Conservation (phyloP, 2,888 invertebrate species). For the Trissonchulus latispiculum region DNA sequence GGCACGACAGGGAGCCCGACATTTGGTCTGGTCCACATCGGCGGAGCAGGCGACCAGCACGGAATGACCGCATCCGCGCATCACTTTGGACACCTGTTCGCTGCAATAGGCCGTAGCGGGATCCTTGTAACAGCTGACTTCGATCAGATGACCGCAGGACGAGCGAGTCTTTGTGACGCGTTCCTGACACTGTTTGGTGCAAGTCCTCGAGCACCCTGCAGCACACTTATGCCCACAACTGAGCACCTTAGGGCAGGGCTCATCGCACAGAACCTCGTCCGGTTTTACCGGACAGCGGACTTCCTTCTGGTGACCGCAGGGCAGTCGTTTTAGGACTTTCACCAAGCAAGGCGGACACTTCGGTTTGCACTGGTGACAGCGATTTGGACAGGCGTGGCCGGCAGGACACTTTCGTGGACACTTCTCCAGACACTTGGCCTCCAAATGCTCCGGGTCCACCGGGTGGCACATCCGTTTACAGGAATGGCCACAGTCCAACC, state of each 20-base stretch:
- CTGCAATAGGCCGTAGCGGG: constrained; percentile 45
- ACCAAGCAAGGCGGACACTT: constrained; percentile 33
- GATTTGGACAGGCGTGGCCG: constrained; percentile 50
- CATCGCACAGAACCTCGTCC: constrained; percentile 32
- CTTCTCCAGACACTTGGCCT: constrained; percentile 47
- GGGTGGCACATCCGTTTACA: constrained; percentile 57
- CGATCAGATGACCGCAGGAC: constrained; percentile 35
- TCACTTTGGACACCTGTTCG: constrained; percentile 19
- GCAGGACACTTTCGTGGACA: constrained; percentile 52
- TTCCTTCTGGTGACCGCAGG: constrained; percentile 31
- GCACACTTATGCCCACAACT: constrained; percentile 52
- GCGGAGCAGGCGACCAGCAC: constrained; percentile 11
- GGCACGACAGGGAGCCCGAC: constrained; percentile 31
- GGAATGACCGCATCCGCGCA: constrained; percentile 27
- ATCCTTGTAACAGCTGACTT: constrained; percentile 44
- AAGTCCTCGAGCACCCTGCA: constrained; percentile 48
- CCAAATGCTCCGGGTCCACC: constrained; percentile 52
- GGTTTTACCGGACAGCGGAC: constrained; percentile 29
- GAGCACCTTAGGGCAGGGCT: constrained; percentile 42
- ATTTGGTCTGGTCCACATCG: constrained; percentile 23
- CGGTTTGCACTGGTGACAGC: constrained; percentile 48
- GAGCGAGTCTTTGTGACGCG: constrained; percentile 27
- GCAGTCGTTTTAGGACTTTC: constrained; percentile 30
- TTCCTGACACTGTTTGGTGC: constrained; percentile 28
- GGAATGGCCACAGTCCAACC: constrained; percentile 55